Evolutionary conservation across 2,888 invertebrate species (phyloP), one percentile per base, ranked within the genome.

Genomic region (Theodoxus fluviatilis): DNA sequence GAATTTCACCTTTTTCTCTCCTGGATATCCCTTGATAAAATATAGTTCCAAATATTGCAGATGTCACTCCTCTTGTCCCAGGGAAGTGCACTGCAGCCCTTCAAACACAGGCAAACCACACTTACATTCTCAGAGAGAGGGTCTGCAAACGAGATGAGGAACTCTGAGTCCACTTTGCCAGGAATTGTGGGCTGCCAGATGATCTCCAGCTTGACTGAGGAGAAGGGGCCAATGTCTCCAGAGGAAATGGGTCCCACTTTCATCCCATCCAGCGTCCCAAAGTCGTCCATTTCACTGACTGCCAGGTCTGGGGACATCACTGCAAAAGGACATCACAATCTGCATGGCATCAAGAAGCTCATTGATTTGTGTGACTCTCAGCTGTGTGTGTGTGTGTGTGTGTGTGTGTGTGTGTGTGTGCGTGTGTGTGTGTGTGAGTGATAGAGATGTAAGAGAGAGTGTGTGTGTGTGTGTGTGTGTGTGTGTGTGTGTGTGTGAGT

Each of bases 141-240:
- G 71, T 87, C 86, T 43, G 80, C 71, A 73, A 87, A 87, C 7
- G 79, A 75, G 61, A 87, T 72, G 3, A 81, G 75, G 71, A 86
- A 87, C 68, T 87, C 84, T 33, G 84, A 75, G 68, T 84, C 80
- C 3, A 84, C 82, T 73, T 77, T 79, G 38, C 86, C 86, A 6
- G 86, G 84, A 25, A 86, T 78, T 0, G 83, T 81, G 0, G 87
- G 86, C 52, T 83, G 83, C 85, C 87, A 87, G 25, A 83, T 77
- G 57, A 87, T 81, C 72, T 86, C 86, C 12, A 87, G 80, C 69
- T 81, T 81, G 18, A 84, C 74, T 1, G 84, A 82, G 7, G 85
- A 79, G 73, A 85, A 86, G 0, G 86, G 82, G 2, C 80, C 83
- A 15, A 87, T 83, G 69, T 83, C 82, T 31, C 83, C 83, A 0